These are phyloP conservation scores for Capromys pilorides DNA, from an alignment of 2,797 vertebrate genomes.

Conservation along the genomic window DNA sequence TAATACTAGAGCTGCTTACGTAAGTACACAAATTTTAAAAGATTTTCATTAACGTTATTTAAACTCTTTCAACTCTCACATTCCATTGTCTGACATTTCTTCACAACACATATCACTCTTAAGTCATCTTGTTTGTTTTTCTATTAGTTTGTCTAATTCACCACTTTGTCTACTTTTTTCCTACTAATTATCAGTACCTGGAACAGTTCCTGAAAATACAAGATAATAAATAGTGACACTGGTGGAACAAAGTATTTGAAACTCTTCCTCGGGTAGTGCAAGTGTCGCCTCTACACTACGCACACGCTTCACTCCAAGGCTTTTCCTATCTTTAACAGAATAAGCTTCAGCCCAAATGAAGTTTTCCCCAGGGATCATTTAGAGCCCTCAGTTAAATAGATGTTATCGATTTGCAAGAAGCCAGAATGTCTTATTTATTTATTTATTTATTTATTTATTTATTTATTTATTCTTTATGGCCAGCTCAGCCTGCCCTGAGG, in stretches of 20 bases:
- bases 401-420: background rate
- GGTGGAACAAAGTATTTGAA: background rate
- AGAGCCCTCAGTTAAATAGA: background rate
- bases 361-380: background rate
- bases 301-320: background rate
- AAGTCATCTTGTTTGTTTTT: background rate
- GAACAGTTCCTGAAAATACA: background rate
- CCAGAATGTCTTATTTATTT: background rate
- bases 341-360: background rate
- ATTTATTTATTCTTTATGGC: too few species aligned
- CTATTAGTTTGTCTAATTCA: background rate
- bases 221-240: background rate
- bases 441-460: too few species aligned
- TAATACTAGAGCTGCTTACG: slow-evolving; percentile 10
- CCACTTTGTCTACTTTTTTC: background rate
- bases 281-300: background rate
- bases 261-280: background rate
- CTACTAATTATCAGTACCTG: background rate
- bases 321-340: background rate
- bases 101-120: background rate
- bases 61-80: background rate
- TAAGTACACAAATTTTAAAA: background rate
- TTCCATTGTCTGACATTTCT: background rate
- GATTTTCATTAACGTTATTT: background rate
- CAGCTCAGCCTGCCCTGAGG: too few species aligned